phyloP scores from a whole-genome alignment of 2,888 invertebrate genomes.

The Gasteruption jaculator region DNA sequence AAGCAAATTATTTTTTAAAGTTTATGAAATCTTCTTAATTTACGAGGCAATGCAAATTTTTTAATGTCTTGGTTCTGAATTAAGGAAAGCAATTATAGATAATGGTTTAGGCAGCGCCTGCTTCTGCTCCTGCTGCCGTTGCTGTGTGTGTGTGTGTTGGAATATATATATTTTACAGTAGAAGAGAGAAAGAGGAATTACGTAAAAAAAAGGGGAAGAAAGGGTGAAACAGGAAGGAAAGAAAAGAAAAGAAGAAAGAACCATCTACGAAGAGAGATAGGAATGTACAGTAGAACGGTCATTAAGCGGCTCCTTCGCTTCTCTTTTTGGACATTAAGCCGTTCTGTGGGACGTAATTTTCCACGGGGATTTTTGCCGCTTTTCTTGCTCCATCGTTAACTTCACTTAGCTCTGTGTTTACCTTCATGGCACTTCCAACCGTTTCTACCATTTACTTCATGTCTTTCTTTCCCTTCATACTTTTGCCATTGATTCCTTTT shows the following conservation, averaged over 20 bases:
- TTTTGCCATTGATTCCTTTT: too few relatives aligned
- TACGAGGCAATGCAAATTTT: too few relatives aligned
- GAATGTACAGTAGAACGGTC: conserved; percentile 23
- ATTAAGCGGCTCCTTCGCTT: conserved; percentile 7
- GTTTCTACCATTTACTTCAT: too few relatives aligned
- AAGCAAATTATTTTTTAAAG: too few relatives aligned
- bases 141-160: too few relatives aligned
- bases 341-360: conserved; percentile 37
- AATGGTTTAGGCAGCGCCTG: conserved; percentile 35
- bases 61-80: too few relatives aligned
- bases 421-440: conserved; percentile 26
- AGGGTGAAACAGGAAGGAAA: not conserved
- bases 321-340: conserved; percentile 40
- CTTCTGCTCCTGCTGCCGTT: conserved; percentile 21
- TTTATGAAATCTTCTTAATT: too few relatives aligned
- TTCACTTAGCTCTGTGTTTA: conserved; percentile 41
- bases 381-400: conserved; percentile 39
- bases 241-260: conserved; percentile 21
- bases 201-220: conserved; percentile 5
- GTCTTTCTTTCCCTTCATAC: too few relatives aligned
- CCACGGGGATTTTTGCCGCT: conserved; percentile 33
- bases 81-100: conserved; percentile 46
- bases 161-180: too few relatives aligned
- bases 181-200: conserved; percentile 14
- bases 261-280: conserved; percentile 24